These are phyloP conservation scores for Xiphorhynchus erythropygius DNA, from an alignment of 2,797 vertebrate species.

Conservation along the genomic window DNA sequence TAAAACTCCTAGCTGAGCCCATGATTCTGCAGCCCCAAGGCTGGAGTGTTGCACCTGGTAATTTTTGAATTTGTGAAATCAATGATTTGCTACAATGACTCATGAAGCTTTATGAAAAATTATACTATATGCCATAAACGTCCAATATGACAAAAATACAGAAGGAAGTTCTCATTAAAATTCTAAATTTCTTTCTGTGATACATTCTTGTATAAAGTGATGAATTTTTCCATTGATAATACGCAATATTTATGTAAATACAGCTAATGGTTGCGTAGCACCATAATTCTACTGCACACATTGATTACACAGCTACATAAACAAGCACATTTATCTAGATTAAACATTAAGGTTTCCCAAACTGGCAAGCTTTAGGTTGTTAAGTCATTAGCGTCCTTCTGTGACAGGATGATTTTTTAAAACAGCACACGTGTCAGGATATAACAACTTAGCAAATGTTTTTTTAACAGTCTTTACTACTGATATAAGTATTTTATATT, in stretches of 20 bases:
- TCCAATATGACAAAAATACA: conserved; percentile 20
- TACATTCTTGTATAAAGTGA: conserved; percentile 48
- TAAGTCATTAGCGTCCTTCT: conserved; percentile 45
- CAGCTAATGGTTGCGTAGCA: conserved; percentile 31
- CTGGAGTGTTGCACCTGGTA: not conserved
- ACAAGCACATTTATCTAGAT: conserved; percentile 64
- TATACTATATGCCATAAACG: conserved; percentile 33
- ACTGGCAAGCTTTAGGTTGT: conserved; percentile 26
- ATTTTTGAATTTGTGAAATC: conserved; percentile 64
- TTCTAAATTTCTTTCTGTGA: conserved; percentile 33
- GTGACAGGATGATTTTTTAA: conserved; percentile 22
- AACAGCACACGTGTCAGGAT: not conserved
- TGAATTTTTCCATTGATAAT: conserved; percentile 62
- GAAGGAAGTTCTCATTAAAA: conserved; percentile 31
- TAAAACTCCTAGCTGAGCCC: too few species aligned
- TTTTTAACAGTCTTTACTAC: not conserved
- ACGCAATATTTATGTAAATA: conserved; percentile 65
- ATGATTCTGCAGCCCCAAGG: too few species aligned
- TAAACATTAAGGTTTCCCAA: conserved; percentile 56
- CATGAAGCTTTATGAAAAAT: conserved; percentile 30
- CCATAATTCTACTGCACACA: conserved; percentile 40
- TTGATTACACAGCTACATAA: conserved; percentile 51
- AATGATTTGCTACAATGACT: conserved; percentile 41
- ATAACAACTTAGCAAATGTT: not conserved
- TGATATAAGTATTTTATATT: not conserved